phyloP scores from a whole-genome alignment of 2,797 vertebrate species.

The Microhierax caerulescens region DNA sequence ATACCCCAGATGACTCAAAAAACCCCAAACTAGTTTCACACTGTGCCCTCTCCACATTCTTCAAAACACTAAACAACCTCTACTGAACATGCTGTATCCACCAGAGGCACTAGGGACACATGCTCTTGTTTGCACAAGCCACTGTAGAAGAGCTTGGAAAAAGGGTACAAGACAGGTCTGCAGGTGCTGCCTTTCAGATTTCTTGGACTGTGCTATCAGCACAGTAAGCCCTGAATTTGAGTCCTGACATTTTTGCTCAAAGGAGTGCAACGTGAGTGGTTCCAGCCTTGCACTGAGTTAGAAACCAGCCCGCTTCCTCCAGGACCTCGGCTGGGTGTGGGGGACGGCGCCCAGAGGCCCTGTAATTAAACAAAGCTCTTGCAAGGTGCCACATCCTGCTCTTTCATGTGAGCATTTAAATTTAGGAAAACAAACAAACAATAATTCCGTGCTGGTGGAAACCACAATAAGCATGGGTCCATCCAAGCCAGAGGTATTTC shows the following conservation, averaged over 20 bases:
- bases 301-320: background rate
- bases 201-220: background rate
- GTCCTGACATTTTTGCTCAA: background rate
- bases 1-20: background rate
- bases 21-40: background rate
- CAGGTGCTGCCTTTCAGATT: background rate
- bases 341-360: background rate
- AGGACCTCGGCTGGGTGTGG: background rate
- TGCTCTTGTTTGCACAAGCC: background rate
- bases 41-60: background rate
- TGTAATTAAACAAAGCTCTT: background rate
- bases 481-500: background rate
- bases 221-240: background rate
- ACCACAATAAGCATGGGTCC: background rate
- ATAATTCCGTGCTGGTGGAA: background rate
- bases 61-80: background rate
- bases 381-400: background rate
- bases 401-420: background rate
- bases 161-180: background rate
- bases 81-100: background rate
- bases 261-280: accelerated
- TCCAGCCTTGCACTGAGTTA: background rate
- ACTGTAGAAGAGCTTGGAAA: background rate
- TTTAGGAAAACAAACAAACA: background rate
- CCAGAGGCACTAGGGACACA: background rate